phyloP scores from a whole-genome alignment of 2,113 vertebrate genomes.

The Marcusenius ussheri region DNA sequence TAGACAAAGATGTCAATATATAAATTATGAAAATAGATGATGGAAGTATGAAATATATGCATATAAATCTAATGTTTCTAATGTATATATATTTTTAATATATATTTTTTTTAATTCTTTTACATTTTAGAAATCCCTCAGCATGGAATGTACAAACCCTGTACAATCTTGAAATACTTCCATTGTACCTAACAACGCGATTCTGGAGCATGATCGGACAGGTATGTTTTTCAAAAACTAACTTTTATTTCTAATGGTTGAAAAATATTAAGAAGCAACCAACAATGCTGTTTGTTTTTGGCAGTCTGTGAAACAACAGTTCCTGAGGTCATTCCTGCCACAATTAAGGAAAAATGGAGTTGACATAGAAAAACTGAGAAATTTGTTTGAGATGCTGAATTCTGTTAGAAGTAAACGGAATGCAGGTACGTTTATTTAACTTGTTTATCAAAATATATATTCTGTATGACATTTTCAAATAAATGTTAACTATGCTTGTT shows the following conservation, averaged over 20 bases:
- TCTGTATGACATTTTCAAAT: not conserved
- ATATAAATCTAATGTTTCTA: not conserved
- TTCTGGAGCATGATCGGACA: conserved; percentile 26
- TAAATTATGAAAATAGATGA: not conserved
- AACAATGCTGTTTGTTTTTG: not conserved
- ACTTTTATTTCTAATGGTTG: not conserved
- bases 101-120: not conserved
- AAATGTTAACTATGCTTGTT: not conserved
- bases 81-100: not conserved
- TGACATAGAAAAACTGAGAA: conserved; percentile 10
- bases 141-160: conserved; percentile 35
- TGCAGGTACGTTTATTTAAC: not conserved
- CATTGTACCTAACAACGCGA: conserved; percentile 27
- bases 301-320: conserved; percentile 7
- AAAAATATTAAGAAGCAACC: not conserved
- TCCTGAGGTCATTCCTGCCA: conserved; percentile 29
- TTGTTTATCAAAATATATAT: not conserved
- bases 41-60: not conserved
- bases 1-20: not conserved
- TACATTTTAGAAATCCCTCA: not conserved
- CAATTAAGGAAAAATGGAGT: conserved; percentile 10
- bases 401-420: not conserved
- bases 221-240: not conserved
- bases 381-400: not conserved
- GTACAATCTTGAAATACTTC: conserved; percentile 25